phyloP scores from a whole-genome alignment of 2,888 invertebrate species.

The Tromatobia lineatoria region DNA sequence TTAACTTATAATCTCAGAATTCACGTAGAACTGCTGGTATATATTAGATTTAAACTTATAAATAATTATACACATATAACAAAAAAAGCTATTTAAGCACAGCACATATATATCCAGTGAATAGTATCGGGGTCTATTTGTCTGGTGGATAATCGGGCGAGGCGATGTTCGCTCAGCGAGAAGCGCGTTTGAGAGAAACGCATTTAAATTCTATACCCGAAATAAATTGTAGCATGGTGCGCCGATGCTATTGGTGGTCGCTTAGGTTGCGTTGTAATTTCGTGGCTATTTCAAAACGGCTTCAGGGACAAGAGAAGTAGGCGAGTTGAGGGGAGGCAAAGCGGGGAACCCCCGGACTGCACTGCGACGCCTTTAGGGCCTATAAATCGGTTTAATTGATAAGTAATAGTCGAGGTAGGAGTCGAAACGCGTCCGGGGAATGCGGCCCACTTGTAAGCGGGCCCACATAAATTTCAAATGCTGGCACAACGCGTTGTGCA shows the following conservation, averaged over 20 bases:
- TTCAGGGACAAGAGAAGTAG: slow-evolving; percentile 19
- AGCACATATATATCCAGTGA: neutral
- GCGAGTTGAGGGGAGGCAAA: slow-evolving; percentile 30
- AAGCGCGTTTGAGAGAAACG: slow-evolving; percentile 22
- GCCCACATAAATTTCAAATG: slow-evolving; percentile 65
- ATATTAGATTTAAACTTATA: neutral
- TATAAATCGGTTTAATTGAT: slow-evolving; percentile 73
- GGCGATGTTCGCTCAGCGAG: slow-evolving; percentile 53
- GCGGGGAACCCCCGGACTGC: slow-evolving; percentile 60
- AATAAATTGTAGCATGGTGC: slow-evolving; percentile 41
- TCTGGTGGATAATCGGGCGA: slow-evolving; percentile 26
- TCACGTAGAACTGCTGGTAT: too few relatives aligned
- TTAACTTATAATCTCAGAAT: too few relatives aligned
- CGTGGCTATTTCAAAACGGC: slow-evolving; percentile 39
- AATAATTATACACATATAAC: neutral
- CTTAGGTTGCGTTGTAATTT: slow-evolving; percentile 43
- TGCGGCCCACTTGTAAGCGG: slow-evolving; percentile 68
- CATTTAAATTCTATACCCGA: slow-evolving; percentile 41
- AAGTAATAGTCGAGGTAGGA: slow-evolving; percentile 70
- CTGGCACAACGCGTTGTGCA: slow-evolving; percentile 46
- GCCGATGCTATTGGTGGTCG: slow-evolving; percentile 1
- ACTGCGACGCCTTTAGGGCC: slow-evolving; percentile 64
- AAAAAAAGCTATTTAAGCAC: neutral
- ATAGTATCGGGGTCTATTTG: slow-evolving; percentile 43
- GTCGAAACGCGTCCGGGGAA: slow-evolving; percentile 66